Base-by-base conservation (phyloP, 1,140 invertebrate species). In the Thaumatotibia leucotreta region DNA sequence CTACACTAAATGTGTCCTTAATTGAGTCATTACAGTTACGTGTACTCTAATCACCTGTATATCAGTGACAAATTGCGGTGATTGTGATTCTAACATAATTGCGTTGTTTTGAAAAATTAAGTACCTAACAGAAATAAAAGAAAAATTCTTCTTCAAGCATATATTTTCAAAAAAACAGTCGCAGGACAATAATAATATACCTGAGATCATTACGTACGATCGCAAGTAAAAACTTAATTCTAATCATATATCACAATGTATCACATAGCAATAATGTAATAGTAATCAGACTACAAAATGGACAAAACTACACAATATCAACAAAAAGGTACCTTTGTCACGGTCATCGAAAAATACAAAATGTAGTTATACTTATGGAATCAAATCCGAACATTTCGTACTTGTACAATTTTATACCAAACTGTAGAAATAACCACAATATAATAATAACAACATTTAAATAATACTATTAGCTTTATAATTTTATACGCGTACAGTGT, bases 181-280 rank as follows among this genome's bases (percentile, higher is more conserved):
- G 32, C 22, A 52, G 50, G 50, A 52, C 11, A 23, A 63, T 63
- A 54, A 4, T 4, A 45, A 35, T 23, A 24, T 23, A 63, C 61
- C 31, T 63, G 61, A 63, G 22, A 63, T 33, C 17, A 24, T 39
- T n/a, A 27, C 27, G 29, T 10, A 61, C 11, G 31, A 63, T 63
- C 63, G 39, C 65, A 69, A 65, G 32, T 67, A 61, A 63, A 64
- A 32, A 10, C 74, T 77, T 82, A 77, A 68, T 69, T 22, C 61
- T 67, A 70, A 75, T 58, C 70, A 68, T 64, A 65, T 83, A 83
- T 83, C 82, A 83, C 82, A 83, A 83, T 69, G 71, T 83, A 83
- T 83, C 82, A 83, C 82, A 83, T 77, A 72, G 22, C 22, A 63
- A 69, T 74, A 73, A 69, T 70, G 68, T 63, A 73, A 75, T 77